These are phyloP conservation scores for Vulpes lagopus DNA, from an alignment of 2,113 vertebrate genomes.

Conservation along the genomic window DNA sequence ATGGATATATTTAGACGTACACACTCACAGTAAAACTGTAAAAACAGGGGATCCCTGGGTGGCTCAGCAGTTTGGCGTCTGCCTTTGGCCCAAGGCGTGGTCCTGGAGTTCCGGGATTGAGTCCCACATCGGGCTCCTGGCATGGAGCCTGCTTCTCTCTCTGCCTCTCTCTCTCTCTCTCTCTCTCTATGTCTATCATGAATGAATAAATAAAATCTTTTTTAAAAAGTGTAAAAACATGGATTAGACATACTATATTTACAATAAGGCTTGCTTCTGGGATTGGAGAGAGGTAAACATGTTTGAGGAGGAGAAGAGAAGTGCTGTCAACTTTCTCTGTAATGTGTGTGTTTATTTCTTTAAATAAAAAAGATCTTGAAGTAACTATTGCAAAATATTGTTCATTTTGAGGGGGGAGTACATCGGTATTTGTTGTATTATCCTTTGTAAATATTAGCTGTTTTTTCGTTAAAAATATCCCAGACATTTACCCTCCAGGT, in stretches of 20 bases:
- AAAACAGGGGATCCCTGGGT: neutral
- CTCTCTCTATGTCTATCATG: too few relatives aligned
- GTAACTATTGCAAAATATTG: neutral
- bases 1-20: neutral
- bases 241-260: neutral
- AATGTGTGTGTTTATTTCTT: neutral
- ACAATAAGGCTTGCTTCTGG: neutral
- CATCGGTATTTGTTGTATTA: neutral
- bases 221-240: neutral
- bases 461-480: neutral
- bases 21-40: neutral
- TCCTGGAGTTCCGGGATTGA: too few relatives aligned
- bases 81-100: too few relatives aligned
- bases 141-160: too few relatives aligned
- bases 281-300: neutral
- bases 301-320: neutral
- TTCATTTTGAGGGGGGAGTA: neutral
- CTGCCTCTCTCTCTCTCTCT: too few relatives aligned
- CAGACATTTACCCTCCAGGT: neutral
- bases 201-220: too few relatives aligned
- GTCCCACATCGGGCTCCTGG: too few relatives aligned
- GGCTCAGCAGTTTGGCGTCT: too few relatives aligned
- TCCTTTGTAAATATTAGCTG: neutral
- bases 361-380: neutral
- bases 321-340: neutral